phyloP scores from a whole-genome alignment of 2,113 vertebrate genomes.

The Apaloderma vittatum region DNA sequence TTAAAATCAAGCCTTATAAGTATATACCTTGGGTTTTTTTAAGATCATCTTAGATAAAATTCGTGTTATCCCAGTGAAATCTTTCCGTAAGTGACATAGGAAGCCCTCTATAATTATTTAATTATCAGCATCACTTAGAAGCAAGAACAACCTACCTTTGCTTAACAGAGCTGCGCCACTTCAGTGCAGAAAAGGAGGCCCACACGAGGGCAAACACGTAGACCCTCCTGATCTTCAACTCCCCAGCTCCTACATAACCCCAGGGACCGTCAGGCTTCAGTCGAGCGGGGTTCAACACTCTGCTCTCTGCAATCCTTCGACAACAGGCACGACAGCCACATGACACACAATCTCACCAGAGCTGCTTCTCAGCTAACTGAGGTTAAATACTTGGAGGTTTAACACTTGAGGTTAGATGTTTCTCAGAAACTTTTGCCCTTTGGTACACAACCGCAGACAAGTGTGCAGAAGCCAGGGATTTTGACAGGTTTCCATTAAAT shows the following conservation, averaged over 20 bases:
- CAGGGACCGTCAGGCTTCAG: background rate
- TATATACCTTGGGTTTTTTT: background rate
- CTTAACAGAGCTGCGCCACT: background rate
- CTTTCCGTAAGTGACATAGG: background rate
- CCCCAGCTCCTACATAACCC: background rate
- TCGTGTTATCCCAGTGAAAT: background rate
- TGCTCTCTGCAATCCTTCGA: background rate
- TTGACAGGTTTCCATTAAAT: rapidly evolving
- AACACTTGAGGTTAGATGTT: background rate
- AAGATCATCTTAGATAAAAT: background rate
- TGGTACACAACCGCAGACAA: background rate
- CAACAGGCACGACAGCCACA: background rate
- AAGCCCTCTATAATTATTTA: background rate
- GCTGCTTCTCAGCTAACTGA: background rate
- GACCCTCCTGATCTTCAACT: background rate
- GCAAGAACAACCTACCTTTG: background rate
- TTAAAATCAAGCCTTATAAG: background rate
- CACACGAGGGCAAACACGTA: background rate
- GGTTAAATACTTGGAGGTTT: rapidly evolving
- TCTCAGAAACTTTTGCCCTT: background rate
- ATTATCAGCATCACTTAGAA: background rate
- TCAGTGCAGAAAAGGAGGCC: background rate
- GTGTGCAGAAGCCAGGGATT: background rate
- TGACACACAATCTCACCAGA: background rate
- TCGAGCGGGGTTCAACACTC: rapidly evolving